Evolutionary conservation across 2,888 invertebrate genomes (phyloP).

Genomic region (Capitulum mitella): DNA sequence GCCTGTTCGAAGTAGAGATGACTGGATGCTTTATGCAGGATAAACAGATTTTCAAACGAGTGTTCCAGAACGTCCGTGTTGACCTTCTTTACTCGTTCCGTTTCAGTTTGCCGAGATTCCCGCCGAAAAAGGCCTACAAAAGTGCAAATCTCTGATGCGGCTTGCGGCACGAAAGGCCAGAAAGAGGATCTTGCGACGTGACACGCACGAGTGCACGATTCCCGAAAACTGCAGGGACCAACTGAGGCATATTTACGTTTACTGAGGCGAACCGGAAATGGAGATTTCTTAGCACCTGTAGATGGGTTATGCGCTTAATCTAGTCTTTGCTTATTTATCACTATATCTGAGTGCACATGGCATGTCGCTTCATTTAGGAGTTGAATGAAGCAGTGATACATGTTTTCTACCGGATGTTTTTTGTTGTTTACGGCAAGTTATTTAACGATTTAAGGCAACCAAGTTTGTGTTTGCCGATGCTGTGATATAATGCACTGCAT

Average conservation of each 20-base stretch:
- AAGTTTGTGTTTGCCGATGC: too few relatives aligned
- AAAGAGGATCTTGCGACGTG: background rate
- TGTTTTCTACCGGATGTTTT: too few relatives aligned
- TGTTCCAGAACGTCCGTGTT: background rate
- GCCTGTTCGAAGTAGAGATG: background rate
- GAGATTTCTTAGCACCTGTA: too few relatives aligned
- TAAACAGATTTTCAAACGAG: background rate
- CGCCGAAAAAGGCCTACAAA: background rate
- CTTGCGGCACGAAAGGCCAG: background rate
- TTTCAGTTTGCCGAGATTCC: background rate
- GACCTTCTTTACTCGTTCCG: background rate
- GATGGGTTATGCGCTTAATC: too few relatives aligned
- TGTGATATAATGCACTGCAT: too few relatives aligned
- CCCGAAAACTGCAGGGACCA: background rate
- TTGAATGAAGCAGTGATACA: too few relatives aligned
- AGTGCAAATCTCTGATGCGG: background rate
- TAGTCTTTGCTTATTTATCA: too few relatives aligned
- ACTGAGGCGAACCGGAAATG: too few relatives aligned
- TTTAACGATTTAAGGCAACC: too few relatives aligned
- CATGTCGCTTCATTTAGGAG: too few relatives aligned
- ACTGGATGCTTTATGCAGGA: background rate
- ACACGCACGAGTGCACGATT: background rate
- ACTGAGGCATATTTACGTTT: background rate
- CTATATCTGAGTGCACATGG: too few relatives aligned
- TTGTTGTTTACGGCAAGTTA: too few relatives aligned